Evolutionary conservation across 2,113 vertebrate species (phyloP), one percentile per base, ranked within the genome.

Genomic region (Cheilinus undulatus): DNA sequence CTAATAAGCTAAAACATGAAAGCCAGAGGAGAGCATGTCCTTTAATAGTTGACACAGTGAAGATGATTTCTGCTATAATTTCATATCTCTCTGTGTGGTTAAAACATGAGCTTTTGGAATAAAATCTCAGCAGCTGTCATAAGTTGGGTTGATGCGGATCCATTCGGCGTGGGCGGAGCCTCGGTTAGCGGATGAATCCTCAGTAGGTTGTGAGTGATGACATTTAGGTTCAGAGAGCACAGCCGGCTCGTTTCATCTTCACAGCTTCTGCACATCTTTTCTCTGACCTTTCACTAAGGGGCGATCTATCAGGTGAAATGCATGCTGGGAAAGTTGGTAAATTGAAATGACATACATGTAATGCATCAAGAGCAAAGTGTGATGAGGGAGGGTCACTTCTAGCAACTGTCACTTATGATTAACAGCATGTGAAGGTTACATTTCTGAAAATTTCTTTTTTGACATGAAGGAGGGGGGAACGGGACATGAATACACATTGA

Each of bases 1-100:
- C 51, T 67, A 71, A 72, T 67, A 56, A 72, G 61, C 49, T 30
- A 7, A 61, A 64, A 57, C 51, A 58, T 53, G 30, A 76, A 64
- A 54, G 56, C 42, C 10, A 1, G 15, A 48, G 54, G 24, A 22
- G 42, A 26, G 30, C 49, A 22, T 62, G 63, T 57, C 42, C 30
- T 69, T n/a, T 23, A 57, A 26, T 5, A 30, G 22, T 26, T 43
- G 61, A 56, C 40, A 17, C 50, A 12, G 36, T 36, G 5, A 22
- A 53, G 56, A 43, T 22, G 54, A 40, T 51, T 52, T 2, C 52
- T 15, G 50, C 59, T 19, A 10, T 54, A 12, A 46, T 45, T 22
- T 50, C 3, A 63, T 22, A 5, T 2, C 1, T 60, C 53, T 57
- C 34, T 32, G 22, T 40, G 36, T 40, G 36, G 12, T 61, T 74